phyloP scores from a whole-genome alignment of 2,797 vertebrate genomes.

The Oreortyx pictus region DNA sequence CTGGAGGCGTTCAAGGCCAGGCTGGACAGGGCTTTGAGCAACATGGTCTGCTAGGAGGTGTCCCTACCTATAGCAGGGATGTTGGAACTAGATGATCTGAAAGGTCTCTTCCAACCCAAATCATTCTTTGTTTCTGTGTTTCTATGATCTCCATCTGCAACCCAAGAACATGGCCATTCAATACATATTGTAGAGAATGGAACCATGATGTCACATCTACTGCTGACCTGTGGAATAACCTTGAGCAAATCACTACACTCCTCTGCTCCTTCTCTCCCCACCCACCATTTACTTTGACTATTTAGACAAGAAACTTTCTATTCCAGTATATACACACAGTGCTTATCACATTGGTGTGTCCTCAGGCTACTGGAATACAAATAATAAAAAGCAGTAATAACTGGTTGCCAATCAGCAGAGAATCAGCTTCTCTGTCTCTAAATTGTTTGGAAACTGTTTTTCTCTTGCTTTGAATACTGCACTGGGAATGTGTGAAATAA shows the following conservation, averaged over 20 bases:
- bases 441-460: slow-evolving; percentile 61
- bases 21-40: too few relatives aligned
- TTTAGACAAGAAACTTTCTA: background rate
- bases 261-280: background rate
- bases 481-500: slow-evolving; percentile 37
- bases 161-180: fast-evolving
- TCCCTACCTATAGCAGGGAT: too few relatives aligned
- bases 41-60: too few relatives aligned
- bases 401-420: slow-evolving; percentile 35
- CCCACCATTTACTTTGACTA: background rate
- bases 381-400: slow-evolving; percentile 28
- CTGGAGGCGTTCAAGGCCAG: too few relatives aligned
- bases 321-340: background rate
- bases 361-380: background rate
- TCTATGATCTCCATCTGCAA: background rate
- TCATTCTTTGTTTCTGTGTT: too few relatives aligned
- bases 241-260: background rate
- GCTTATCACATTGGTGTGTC: background rate
- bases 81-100: too few relatives aligned
- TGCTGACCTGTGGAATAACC: background rate
- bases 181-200: fast-evolving
- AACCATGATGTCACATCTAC: background rate
- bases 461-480: slow-evolving; percentile 60
- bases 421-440: slow-evolving; percentile 23
- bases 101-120: too few relatives aligned